These are phyloP conservation scores for Scaptomyza graminum DNA, from an alignment of 1,140 invertebrate genomes.

Conservation along the genomic window DNA sequence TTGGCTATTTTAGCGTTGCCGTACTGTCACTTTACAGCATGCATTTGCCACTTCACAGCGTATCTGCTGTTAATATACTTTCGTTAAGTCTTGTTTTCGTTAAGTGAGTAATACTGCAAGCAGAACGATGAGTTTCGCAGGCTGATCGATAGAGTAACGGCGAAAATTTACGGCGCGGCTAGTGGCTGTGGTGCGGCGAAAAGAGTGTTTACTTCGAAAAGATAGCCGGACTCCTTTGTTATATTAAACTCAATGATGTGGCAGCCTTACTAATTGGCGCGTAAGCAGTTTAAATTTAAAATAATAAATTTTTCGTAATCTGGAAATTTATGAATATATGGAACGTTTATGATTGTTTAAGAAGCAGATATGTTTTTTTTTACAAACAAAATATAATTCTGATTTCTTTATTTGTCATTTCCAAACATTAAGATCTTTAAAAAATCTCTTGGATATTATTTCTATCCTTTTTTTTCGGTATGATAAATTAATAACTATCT, in stretches of 20 bases:
- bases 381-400: too few species aligned
- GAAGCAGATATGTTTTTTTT: too few species aligned
- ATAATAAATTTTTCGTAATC: background rate
- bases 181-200: conserved; percentile 11
- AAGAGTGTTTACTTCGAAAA: too few species aligned
- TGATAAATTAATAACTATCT: conserved; percentile 7
- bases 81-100: conserved; percentile 14
- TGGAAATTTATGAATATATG: too few species aligned
- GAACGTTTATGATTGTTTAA: too few species aligned
- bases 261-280: background rate
- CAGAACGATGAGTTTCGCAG: background rate
- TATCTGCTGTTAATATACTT: background rate
- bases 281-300: background rate
- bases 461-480: background rate
- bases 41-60: conserved; percentile 3
- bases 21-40: conserved; percentile 12
- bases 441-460: too few species aligned
- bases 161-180: conserved; percentile 16
- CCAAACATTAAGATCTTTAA: too few species aligned
- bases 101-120: background rate
- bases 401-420: too few species aligned
- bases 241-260: background rate
- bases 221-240: background rate
- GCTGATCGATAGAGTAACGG: background rate
- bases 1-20: conserved; percentile 11